Evolutionary conservation across 2,888 invertebrate species (phyloP).

Genomic region (Cyaniris semiargus): DNA sequence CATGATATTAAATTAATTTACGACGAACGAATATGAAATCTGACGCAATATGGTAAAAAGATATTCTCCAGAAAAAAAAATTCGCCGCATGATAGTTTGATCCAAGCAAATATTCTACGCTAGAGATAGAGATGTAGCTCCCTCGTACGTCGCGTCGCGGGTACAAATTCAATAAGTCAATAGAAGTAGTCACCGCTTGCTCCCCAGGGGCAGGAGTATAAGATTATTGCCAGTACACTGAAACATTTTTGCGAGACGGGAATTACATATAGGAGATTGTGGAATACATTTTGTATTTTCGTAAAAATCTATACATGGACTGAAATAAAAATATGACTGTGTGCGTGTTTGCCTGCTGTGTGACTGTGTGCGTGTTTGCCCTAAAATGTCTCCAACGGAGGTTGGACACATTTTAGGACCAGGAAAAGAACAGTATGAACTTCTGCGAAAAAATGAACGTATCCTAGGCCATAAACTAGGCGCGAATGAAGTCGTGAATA

Average conservation of each 20-base stretch:
- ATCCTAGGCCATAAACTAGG: not conserved
- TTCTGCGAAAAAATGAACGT: not conserved
- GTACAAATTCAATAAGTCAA: constrained; percentile 43
- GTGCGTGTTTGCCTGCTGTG: too few relatives aligned
- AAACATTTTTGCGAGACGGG: constrained; percentile 25
- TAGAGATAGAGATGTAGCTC: constrained; percentile 4
- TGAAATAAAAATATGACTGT: not conserved
- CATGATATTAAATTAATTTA: too few relatives aligned
- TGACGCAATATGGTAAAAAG: too few relatives aligned
- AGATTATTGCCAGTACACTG: constrained; percentile 36
- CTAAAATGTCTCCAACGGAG: too few relatives aligned
- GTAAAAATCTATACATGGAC: not conserved
- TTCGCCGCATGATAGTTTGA: not conserved
- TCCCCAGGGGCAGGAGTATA: constrained; percentile 37
- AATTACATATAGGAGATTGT: not conserved
- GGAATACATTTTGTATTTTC: constrained; percentile 8
- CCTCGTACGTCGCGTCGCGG: constrained; percentile 37
- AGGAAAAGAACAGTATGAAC: not conserved
- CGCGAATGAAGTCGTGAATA: not conserved
- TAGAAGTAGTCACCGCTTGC: constrained; percentile 39
- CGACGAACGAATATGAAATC: too few relatives aligned
- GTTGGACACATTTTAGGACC: not conserved
- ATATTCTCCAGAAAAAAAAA: too few relatives aligned
- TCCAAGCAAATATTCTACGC: not conserved
- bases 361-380: too few relatives aligned